Conservation (phyloP, 2,113 vertebrate genomes). For the Helogale parvula region DNA sequence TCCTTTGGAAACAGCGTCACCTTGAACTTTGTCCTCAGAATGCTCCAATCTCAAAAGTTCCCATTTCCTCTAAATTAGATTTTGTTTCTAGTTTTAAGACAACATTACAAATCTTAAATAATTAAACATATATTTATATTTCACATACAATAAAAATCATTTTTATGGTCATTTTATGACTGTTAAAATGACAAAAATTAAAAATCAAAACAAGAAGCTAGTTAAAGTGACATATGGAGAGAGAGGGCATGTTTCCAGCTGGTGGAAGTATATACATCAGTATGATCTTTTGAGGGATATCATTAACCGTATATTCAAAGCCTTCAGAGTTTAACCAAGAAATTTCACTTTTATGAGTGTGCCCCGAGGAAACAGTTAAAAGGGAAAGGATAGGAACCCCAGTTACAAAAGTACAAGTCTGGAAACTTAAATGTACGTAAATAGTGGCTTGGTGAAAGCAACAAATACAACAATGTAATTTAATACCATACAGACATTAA, state of each 20-base stretch:
- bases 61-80: constrained; percentile 61
- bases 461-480: not conserved
- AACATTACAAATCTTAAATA: constrained; percentile 36
- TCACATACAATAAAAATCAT: not conserved
- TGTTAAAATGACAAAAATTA: constrained; percentile 26
- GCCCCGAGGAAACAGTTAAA: constrained; percentile 51
- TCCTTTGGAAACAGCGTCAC: not conserved
- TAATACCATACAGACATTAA: not conserved
- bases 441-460: not conserved
- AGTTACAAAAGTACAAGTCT: constrained; percentile 48
- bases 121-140: constrained; percentile 48
- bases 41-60: not conserved
- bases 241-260: not conserved
- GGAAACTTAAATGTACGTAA: not conserved
- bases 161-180: not conserved
- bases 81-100: constrained; percentile 48
- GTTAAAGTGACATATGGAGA: not conserved
- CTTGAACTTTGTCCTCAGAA: constrained; percentile 39
- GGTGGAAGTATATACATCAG: not conserved
- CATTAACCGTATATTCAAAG: constrained; percentile 2
- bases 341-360: constrained; percentile 14
- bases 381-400: not conserved
- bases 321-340: not conserved
- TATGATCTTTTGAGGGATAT: not conserved
- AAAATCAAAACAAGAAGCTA: constrained; percentile 53